Conservation (phyloP, 2,113 vertebrate genomes). For the Pluvialis apricaria region DNA sequence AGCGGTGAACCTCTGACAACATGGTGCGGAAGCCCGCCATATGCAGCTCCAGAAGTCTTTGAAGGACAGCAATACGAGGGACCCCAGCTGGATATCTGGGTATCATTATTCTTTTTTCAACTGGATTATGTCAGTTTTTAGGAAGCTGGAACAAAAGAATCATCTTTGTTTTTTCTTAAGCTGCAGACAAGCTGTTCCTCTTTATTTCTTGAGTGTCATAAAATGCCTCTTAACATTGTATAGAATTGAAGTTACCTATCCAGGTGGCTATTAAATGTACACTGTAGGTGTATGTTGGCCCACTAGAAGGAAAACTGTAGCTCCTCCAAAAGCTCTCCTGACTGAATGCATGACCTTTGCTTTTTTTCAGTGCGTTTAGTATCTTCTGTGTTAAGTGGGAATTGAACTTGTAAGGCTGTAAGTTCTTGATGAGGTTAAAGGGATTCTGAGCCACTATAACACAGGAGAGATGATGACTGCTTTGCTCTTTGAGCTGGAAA, state of each 20-base stretch:
- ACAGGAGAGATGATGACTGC: not conserved
- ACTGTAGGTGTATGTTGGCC: not conserved
- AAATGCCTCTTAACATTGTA: not conserved
- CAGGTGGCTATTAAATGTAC: not conserved
- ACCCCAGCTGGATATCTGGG: slow-evolving; percentile 98
- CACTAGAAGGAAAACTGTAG: not conserved
- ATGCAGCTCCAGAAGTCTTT: slow-evolving; percentile 96
- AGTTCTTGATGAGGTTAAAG: not conserved
- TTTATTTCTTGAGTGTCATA: not conserved
- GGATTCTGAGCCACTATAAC: not conserved
- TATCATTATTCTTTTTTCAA: slow-evolving; percentile 47
- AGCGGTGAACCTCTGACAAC: slow-evolving; percentile 90
- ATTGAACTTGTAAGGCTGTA: not conserved
- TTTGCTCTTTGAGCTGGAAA: not conserved
- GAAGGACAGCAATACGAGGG: slow-evolving; percentile 98
- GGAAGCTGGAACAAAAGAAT: not conserved
- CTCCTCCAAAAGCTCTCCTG: not conserved
- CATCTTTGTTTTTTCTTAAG: not conserved
- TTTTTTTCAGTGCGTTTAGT: not conserved
- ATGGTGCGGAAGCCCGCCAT: slow-evolving; percentile 97
- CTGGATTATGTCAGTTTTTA: not conserved
- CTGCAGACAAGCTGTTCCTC: not conserved
- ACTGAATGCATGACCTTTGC: not conserved
- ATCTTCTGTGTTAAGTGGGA: not conserved
- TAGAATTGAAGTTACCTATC: not conserved